Evolutionary conservation across 2,797 vertebrate genomes (phyloP).

Genomic region (Zalophus californianus): DNA sequence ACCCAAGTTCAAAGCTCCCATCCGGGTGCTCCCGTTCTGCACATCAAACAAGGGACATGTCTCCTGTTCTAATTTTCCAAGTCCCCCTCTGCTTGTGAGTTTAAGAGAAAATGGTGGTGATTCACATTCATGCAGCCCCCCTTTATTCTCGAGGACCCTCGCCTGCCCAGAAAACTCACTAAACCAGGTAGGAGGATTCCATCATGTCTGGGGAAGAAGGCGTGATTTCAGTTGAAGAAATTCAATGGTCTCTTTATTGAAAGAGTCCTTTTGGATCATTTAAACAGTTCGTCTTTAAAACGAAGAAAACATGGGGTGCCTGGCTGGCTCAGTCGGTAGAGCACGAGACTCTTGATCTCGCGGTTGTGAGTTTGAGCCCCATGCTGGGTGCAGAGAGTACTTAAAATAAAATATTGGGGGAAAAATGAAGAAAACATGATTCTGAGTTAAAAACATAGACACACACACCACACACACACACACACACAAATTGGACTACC

Average conservation of each 20-base stretch:
- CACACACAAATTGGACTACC: accelerated
- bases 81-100: not conserved
- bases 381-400: not conserved
- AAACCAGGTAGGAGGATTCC: not conserved
- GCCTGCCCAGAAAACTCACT: not conserved
- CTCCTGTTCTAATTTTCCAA: not conserved
- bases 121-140: accelerated
- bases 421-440: not conserved
- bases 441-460: not conserved
- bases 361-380: not conserved
- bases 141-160: not conserved
- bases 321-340: too few relatives aligned
- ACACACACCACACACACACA: not conserved
- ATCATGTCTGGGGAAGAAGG: not conserved
- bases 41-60: not conserved
- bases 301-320: not conserved
- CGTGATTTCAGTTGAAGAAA: not conserved
- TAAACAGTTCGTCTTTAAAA: not conserved
- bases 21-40: not conserved
- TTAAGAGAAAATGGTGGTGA: not conserved
- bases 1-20: not conserved
- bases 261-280: not conserved
- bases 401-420: not conserved
- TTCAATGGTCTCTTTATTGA: not conserved
- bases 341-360: not conserved